These are phyloP conservation scores for Artibeus lituratus DNA, from an alignment of 2,797 vertebrate species.

Conservation along the genomic window DNA sequence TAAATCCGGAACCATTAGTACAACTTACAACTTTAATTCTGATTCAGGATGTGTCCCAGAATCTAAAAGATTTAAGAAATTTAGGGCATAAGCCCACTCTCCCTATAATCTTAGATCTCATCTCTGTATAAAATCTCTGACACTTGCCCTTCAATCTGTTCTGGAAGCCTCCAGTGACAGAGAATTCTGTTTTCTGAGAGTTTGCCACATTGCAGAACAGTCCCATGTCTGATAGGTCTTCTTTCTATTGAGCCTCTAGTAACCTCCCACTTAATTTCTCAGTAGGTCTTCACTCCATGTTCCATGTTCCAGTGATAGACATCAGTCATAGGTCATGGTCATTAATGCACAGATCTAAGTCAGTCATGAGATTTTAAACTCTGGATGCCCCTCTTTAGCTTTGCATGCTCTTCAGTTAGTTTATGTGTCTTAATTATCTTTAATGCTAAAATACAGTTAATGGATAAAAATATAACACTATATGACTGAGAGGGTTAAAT, in stretches of 20 bases:
- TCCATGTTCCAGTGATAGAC: neutral
- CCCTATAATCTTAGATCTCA: neutral
- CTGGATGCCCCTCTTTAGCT: neutral
- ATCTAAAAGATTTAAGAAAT: neutral
- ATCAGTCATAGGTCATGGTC: neutral
- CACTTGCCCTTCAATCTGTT: neutral
- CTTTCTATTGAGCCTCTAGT: neutral
- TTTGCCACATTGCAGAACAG: neutral
- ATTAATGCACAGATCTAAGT: neutral
- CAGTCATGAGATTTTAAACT: neutral
- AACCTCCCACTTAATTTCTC: neutral
- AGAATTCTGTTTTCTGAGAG: neutral
- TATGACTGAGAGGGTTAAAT: neutral
- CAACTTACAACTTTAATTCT: neutral
- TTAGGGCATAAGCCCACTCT: neutral
- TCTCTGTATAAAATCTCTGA: neutral
- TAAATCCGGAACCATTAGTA: neutral
- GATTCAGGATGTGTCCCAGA: neutral
- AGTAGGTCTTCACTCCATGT: neutral
- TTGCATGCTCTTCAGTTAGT: neutral
- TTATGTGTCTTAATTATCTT: neutral
- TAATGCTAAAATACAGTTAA: neutral
- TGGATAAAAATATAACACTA: neutral
- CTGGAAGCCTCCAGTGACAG: neutral
- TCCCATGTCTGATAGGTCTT: neutral